Evolutionary conservation across 2,113 vertebrate genomes (phyloP).

Genomic region (Semnopithecus entellus): DNA sequence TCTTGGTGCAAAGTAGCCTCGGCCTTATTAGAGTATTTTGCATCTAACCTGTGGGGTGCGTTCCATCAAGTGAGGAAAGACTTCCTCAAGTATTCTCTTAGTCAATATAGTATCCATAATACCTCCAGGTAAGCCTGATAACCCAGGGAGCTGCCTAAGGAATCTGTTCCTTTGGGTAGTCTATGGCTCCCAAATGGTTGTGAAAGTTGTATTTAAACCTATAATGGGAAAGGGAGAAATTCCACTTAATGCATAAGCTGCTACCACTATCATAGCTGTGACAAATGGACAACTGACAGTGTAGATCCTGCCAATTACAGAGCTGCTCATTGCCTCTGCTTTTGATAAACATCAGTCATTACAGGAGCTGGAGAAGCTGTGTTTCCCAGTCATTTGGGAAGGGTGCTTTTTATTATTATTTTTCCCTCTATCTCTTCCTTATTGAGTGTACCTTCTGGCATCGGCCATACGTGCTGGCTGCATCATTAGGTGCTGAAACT

Average conservation of each 20-base stretch:
- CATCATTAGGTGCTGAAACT: slow-evolving; percentile 77
- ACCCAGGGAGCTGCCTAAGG: not conserved
- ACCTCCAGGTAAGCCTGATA: not conserved
- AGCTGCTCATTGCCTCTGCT: not conserved
- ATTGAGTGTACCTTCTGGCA: slow-evolving; percentile 78
- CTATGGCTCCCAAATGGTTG: not conserved
- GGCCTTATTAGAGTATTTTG: not conserved
- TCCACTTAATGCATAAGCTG: not conserved
- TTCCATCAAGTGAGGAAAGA: not conserved
- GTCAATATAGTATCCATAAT: not conserved
- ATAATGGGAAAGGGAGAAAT: slow-evolving; percentile 20
- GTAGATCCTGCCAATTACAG: slow-evolving; percentile 16
- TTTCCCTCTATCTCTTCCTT: slow-evolving; percentile 26
- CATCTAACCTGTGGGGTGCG: not conserved
- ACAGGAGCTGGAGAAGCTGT: slow-evolving; percentile 47
- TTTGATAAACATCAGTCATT: slow-evolving; percentile 39
- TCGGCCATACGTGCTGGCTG: slow-evolving; percentile 64
- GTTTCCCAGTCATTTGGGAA: slow-evolving; percentile 69
- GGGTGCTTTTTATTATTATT: not conserved
- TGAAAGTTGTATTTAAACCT: slow-evolving; percentile 51
- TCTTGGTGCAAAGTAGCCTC: not conserved
- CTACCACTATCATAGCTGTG: not conserved
- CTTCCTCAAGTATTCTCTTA: slow-evolving; percentile 6
- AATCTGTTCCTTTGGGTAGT: not conserved
- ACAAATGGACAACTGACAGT: slow-evolving; percentile 14